These are phyloP conservation scores for Redunca redunca DNA, from an alignment of 2,113 vertebrate species.

Conservation along the genomic window DNA sequence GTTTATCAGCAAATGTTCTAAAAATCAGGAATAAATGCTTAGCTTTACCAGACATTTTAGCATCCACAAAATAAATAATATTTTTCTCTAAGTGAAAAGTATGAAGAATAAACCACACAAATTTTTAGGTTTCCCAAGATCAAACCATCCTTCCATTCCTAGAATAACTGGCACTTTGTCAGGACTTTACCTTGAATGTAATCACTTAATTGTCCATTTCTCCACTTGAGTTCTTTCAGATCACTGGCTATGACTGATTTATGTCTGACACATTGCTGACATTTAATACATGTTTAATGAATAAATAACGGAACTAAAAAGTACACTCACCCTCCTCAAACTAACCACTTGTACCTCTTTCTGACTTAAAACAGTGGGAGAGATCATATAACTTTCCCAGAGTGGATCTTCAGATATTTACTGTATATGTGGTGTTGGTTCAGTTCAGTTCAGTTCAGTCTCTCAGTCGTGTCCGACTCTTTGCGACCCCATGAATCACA, in stretches of 20 bases:
- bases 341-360: not conserved
- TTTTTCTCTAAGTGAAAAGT: not conserved
- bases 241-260: not conserved
- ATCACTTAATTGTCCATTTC: not conserved
- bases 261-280: not conserved
- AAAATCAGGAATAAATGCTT: not conserved
- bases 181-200: not conserved
- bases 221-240: not conserved
- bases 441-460: too few species aligned
- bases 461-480: too few species aligned
- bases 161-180: not conserved
- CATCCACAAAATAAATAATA: not conserved
- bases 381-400: not conserved
- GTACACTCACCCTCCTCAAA: not conserved
- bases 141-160: conserved; percentile 33
- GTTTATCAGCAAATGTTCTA: not conserved
- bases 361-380: not conserved
- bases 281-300: not conserved
- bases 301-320: not conserved
- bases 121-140: not conserved
- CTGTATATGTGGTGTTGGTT: not conserved
- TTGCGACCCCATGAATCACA: too few species aligned
- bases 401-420: not conserved
- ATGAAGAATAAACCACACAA: not conserved
- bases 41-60: not conserved